These are phyloP conservation scores for Echeneis naucrates DNA, from an alignment of 2,797 vertebrate species.

Conservation along the genomic window DNA sequence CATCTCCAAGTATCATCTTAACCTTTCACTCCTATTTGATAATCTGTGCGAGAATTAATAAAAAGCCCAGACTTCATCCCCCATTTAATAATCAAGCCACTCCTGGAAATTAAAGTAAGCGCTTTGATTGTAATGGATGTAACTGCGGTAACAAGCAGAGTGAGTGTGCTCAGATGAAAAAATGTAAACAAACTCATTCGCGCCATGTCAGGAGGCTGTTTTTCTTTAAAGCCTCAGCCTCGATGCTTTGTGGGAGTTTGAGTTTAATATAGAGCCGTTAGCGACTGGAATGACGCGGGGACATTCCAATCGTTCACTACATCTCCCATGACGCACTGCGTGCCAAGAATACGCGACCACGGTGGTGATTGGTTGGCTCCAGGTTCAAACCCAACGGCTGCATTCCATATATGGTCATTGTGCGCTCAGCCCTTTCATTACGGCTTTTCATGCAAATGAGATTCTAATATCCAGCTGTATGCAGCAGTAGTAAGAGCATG, in stretches of 20 bases:
- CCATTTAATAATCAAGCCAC: background rate
- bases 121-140: background rate
- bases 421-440: slow-evolving; percentile 68
- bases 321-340: slow-evolving; percentile 73
- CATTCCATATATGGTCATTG: slow-evolving; percentile 82
- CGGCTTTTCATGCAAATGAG: slow-evolving; percentile 81
- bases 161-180: slow-evolving; percentile 47
- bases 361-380: slow-evolving; percentile 73
- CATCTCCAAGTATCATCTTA: background rate
- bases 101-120: background rate
- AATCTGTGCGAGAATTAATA: background rate
- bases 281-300: accelerated
- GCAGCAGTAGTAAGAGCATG: slow-evolving; percentile 85
- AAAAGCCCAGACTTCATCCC: background rate
- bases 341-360: slow-evolving; percentile 6
- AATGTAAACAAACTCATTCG: slow-evolving; percentile 83
- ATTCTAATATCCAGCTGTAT: slow-evolving; percentile 83
- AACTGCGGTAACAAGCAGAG: background rate
- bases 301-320: slow-evolving; percentile 54
- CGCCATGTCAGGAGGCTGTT: slow-evolving; percentile 75
- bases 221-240: slow-evolving; percentile 43
- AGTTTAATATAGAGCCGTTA: slow-evolving; percentile 41
- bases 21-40: background rate
- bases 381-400: slow-evolving; percentile 78
- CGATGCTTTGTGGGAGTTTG: slow-evolving; percentile 64